A percentile compares a stretch with the other conserved stretches of the same genome.
phyloP scores from a whole-genome alignment of 2,113 vertebrate genomes.

The Xiphophorus hellerii region DNA sequence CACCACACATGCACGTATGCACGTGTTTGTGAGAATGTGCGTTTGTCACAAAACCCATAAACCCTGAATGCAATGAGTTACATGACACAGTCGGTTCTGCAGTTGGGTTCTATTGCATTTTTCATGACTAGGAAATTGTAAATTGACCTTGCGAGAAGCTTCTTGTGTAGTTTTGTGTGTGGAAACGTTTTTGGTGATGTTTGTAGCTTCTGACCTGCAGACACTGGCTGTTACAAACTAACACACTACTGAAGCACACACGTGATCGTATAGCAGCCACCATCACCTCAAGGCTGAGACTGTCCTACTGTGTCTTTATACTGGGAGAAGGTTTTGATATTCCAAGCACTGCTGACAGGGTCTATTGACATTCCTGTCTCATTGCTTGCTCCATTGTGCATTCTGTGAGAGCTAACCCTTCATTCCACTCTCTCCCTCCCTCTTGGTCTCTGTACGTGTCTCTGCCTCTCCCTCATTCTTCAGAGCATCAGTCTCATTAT shows the following conservation, averaged over 20 bases:
- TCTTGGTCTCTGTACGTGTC: conserved; percentile 14
- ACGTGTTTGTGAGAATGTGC: conserved; percentile 12
- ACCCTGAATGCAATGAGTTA: conserved; percentile 23
- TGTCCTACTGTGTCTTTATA: conserved; percentile 49
- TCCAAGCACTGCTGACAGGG: conserved; percentile 56
- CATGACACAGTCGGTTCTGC: conserved; percentile 25
- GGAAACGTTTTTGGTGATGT: conserved; percentile 1
- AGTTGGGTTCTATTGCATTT: conserved; percentile 40
- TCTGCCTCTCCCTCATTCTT: conserved; percentile 35
- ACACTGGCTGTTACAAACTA: conserved; percentile 3
- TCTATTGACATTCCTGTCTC: conserved; percentile 75
- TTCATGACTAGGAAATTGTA: conserved; percentile 43
- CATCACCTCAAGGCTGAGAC: conserved; percentile 49
- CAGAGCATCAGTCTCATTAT: conserved; percentile 60
- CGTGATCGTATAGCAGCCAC: conserved; percentile 8
- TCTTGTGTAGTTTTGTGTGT: conserved; percentile 14
- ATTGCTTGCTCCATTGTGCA: conserved; percentile 67
- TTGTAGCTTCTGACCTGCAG: conserved; percentile 30
- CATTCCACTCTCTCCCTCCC: conserved; percentile 16
- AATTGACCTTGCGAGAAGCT: conserved; percentile 61
- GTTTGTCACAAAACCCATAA: conserved; percentile 22
- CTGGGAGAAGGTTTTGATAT: conserved; percentile 70
- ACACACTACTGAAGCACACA: conserved; percentile 18
- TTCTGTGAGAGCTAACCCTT: conserved; percentile 62
- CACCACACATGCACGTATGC: conserved; percentile 30